phyloP scores from a whole-genome alignment of 2,113 vertebrate genomes.

The Malaclemys terrapin region DNA sequence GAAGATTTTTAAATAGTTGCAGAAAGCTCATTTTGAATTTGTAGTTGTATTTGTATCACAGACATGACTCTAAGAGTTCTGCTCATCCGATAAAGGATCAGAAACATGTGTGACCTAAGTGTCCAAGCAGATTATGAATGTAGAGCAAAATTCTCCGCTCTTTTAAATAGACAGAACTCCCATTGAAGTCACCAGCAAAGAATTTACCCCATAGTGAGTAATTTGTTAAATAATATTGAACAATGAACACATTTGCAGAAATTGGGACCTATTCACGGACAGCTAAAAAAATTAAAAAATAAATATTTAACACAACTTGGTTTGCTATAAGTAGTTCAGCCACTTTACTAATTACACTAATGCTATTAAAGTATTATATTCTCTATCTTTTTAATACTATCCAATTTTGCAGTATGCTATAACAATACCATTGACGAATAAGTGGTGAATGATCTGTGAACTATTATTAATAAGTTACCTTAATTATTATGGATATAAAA shows the following conservation, averaged over 20 bases:
- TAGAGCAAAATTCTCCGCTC: background rate
- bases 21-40: background rate
- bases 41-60: background rate
- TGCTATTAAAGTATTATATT: background rate
- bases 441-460: background rate
- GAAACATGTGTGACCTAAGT: background rate
- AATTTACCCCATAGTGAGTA: background rate
- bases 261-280: background rate
- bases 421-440: background rate
- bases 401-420: background rate
- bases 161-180: background rate
- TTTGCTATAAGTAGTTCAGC: background rate
- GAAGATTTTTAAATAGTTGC: background rate
- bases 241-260: background rate
- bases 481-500: background rate
- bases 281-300: background rate
- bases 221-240: background rate
- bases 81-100: background rate
- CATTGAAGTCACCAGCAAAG: no score
- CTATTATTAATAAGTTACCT: background rate
- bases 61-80: background rate
- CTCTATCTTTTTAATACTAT: background rate
- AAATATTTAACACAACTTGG: background rate
- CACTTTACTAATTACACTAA: background rate
- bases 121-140: background rate